phyloP scores from a whole-genome alignment of 2,888 invertebrate genomes.

The Peribatodes rhomboidaria region DNA sequence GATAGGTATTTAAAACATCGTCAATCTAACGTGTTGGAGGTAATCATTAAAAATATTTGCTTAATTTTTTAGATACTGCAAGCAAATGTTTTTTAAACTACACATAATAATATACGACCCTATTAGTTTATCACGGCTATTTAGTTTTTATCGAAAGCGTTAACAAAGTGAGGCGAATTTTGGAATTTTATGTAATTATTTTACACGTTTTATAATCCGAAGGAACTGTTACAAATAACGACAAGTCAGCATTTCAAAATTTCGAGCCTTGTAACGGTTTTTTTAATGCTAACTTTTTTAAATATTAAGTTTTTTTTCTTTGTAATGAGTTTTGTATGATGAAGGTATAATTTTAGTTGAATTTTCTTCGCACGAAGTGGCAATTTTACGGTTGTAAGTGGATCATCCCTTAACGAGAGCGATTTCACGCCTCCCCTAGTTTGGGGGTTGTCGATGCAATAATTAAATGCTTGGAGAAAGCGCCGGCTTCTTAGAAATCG shows the following conservation, averaged over 20 bases:
- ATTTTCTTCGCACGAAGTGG: constrained; percentile 54
- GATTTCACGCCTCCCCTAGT: constrained; percentile 59
- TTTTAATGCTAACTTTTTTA: constrained; percentile 8
- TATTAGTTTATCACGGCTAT: constrained; percentile 44
- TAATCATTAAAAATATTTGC: no score
- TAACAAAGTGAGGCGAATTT: constrained; percentile 41
- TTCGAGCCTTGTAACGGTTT: no score
- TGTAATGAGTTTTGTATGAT: background rate
- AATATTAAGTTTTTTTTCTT: background rate
- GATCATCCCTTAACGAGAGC: constrained; percentile 51
- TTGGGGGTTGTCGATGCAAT: constrained; percentile 56
- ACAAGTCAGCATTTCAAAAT: constrained; percentile 52
- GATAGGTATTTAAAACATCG: no score
- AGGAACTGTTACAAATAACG: constrained; percentile 25
- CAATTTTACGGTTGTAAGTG: constrained; percentile 59
- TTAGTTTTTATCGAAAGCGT: constrained; percentile 34
- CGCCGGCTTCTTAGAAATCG: constrained; percentile 14
- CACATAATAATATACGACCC: background rate
- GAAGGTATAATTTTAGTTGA: constrained; percentile 40
- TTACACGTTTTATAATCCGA: constrained; percentile 17
- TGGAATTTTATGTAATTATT: constrained; percentile 46
- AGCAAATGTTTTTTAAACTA: background rate
- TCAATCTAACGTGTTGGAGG: no score
- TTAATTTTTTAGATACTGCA: background rate
- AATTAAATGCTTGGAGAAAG: constrained; percentile 51